phyloP scores from a whole-genome alignment of 2,888 invertebrate genomes.

The Apodemia duryi region DNA sequence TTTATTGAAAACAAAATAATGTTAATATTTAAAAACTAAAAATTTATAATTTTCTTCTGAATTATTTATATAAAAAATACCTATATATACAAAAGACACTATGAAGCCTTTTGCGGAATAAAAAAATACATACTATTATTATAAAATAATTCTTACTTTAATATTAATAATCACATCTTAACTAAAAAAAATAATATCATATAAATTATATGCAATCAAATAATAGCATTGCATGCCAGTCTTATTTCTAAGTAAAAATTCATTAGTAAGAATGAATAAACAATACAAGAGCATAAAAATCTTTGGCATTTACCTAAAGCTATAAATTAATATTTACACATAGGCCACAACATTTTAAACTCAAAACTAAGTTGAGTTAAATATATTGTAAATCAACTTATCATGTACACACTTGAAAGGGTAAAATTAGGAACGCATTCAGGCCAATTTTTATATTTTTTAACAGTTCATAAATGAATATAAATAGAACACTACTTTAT shows the following conservation, averaged over 20 bases:
- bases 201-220: slow-evolving; percentile 7
- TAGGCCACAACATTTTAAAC: neutral
- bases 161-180: neutral
- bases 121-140: neutral
- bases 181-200: neutral
- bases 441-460: slow-evolving; percentile 4
- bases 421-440: neutral
- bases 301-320: slow-evolving; percentile 6
- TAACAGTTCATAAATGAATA: neutral
- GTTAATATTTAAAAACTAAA: too few species aligned
- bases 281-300: slow-evolving; percentile 12
- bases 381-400: neutral
- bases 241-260: slow-evolving; percentile 9
- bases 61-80: neutral
- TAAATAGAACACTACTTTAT: neutral
- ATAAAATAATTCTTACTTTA: neutral
- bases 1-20: too few species aligned
- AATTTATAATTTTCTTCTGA: neutral
- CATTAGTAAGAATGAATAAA: slow-evolving; percentile 4
- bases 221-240: slow-evolving; percentile 11
- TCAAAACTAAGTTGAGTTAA: neutral
- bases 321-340: neutral
- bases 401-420: neutral
- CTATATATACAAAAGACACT: neutral
- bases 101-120: neutral